Evolutionary conservation across 2,888 invertebrate species (phyloP).

Genomic region (Parasteatoda lunata): DNA sequence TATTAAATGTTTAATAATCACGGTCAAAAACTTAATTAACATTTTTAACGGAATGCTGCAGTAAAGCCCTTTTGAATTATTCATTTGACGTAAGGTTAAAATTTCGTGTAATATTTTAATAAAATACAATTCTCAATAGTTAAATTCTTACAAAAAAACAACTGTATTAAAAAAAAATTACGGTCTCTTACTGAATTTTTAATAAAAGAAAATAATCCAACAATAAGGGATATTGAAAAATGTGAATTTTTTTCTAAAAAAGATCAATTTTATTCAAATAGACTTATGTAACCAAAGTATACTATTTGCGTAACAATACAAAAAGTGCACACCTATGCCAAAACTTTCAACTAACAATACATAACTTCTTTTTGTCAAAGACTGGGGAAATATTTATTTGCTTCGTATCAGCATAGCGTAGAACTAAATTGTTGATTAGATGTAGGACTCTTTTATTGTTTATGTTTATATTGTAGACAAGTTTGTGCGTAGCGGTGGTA

Average conservation of each 20-base stretch:
- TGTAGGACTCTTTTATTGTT: not conserved
- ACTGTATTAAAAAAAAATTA: not conserved
- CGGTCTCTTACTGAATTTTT: not conserved
- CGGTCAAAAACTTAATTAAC: not conserved
- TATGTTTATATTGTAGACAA: not conserved
- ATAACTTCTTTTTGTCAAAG: not conserved
- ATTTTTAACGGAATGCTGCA: not conserved
- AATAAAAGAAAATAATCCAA: not conserved
- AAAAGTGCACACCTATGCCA: not conserved
- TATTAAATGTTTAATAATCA: not conserved
- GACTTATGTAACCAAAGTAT: not conserved
- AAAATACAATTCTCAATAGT: not conserved
- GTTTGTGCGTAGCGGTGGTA: not conserved
- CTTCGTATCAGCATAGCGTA: slow-evolving; percentile 7
- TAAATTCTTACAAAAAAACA: not conserved
- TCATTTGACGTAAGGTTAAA: not conserved
- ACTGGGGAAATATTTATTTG: not conserved
- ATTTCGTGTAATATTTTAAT: not conserved
- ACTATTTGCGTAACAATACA: not conserved
- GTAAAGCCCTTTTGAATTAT: not conserved
- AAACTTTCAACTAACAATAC: not conserved
- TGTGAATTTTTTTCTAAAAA: not conserved
- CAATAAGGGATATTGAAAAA: not conserved
- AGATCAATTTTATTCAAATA: slow-evolving; percentile 1
- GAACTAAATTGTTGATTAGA: not conserved